Base-by-base conservation (phyloP, 2,113 vertebrate species). In the Psettodes erumei region DNA sequence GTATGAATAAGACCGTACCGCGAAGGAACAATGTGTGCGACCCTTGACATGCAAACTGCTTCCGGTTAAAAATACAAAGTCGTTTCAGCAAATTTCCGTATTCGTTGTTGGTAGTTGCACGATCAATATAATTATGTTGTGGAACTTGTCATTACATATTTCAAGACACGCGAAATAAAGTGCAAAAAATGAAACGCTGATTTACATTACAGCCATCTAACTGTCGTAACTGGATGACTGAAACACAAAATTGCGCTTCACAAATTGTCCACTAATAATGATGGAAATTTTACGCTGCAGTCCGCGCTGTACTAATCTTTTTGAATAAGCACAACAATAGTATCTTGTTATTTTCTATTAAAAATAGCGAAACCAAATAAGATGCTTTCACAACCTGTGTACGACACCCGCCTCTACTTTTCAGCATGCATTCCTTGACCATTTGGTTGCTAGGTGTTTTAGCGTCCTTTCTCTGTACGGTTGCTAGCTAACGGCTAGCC, bases 401-500 rank as follows among this genome's bases (percentile, higher is more conserved):
- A 70, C 91, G 89, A 84, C 91, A 85, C 8, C 56, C 58, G 3
- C 12, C 3, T 68, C 48, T 13, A 16, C 71, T 87, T 91, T 91
- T 61, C 87, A 15, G 72, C 51, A 16, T 16, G 5, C 6, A 23
- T 55, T 40, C 42, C 27, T 33, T 27, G 23, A 5, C 5, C 11
- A 11, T 37, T 42, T 55, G 65, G 91, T 93, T 93, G 91, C 89
- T 91, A 91, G 61, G 89, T 74, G 67, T 74, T 60, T 73, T 53
- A 80, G 89, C 86, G 88, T 91, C 89, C 71, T 73, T 0, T 77
- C 9, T 75, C 54, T 75, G 59, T 70, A 75, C 72, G 30, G 93
- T 93, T 93, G 89, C 90, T 82, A 91, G 75, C 91, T 84, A 88
- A 81, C 19, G 21, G 60, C 56, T 79, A 64, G n/a, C 12, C 55